Evolutionary conservation across 2,113 vertebrate species (phyloP), one percentile per base, ranked within the genome.

Genomic region (Chionis minor): DNA sequence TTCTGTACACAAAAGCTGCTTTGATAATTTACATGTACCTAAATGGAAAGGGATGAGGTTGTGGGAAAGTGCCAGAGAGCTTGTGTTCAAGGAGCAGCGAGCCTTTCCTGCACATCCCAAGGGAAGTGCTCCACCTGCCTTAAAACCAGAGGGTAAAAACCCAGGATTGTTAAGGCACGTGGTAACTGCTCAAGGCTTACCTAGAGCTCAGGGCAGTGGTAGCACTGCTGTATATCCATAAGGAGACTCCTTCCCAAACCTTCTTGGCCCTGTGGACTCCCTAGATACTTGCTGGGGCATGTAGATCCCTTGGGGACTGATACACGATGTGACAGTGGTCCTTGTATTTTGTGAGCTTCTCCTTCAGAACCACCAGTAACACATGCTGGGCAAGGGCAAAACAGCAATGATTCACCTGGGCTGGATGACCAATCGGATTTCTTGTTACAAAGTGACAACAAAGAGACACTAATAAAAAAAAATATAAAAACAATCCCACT

Each of bases 241-340:
- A 81, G 38, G 12, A 90, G 19, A 38, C 6, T 51, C 47, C 55
- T 91, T 65, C 74, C 73, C 58, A 72, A 74, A 27, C 9, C 12
- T 63, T 14, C 67, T 56, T 28, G 35, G 40, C 40, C 27, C 40
- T 23, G 40, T 70, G 49, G 33, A 38, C 71, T 44, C 23, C 42
- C 26, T 13, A 14, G 27, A 20, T 24, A 4, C 45, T 32, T 75
- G 13, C 51, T 55, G 51, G 38, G 30, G 12, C 22, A 32, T 1
- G 2, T 3, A 22, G 47, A 18, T 45, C 51, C 52, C 49, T 52
- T 59, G 58, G 65, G 61, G n/a, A 69, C 12, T 28, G n/a, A 65
- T 23, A 15, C 30, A 13, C 26, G 24, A 26, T 4, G 45, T 12
- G 6, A 38, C 0, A 24, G 7, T 7, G 8, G 1, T 4, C 20